These are phyloP conservation scores for Abrostola tripartita DNA, from an alignment of 2,888 invertebrate species.

Conservation along the genomic window DNA sequence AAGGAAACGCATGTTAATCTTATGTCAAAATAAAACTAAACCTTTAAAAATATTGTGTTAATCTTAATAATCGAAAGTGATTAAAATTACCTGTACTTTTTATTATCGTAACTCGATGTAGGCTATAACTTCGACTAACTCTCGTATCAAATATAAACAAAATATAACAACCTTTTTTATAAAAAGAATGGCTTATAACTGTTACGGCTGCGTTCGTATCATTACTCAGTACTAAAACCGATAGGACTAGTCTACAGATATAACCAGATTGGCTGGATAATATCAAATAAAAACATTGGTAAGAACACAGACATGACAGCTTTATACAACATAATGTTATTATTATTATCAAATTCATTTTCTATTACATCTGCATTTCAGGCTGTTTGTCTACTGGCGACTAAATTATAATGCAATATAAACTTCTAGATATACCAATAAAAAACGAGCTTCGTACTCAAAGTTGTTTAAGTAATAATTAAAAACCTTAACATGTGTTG, in stretches of 20 bases:
- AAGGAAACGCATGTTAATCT: constrained; percentile 77
- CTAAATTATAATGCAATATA: constrained; percentile 52
- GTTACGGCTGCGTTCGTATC: constrained; percentile 68
- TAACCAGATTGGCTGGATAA: constrained; percentile 36
- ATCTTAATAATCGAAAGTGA: constrained; percentile 75
- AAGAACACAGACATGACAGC: constrained; percentile 65
- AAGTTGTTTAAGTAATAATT: constrained; percentile 44
- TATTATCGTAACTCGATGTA: constrained; percentile 86
- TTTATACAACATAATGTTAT: constrained; percentile 52
- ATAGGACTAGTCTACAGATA: constrained; percentile 64
- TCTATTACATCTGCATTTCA: constrained; percentile 25
- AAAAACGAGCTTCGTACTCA: constrained; percentile 35
- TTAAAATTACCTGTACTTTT: constrained; percentile 85
- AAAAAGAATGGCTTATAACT: constrained; percentile 67
- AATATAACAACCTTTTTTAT: constrained; percentile 73
- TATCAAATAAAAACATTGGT: constrained; percentile 56
- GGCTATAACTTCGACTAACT: constrained; percentile 76
- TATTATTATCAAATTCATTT: constrained; percentile 34
- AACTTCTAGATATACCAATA: constrained; percentile 49
- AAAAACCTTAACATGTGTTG: constrained; percentile 52
- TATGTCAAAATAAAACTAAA: constrained; percentile 77
- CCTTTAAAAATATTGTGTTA: constrained; percentile 79
- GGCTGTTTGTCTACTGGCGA: constrained; percentile 54
- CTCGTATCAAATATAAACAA: constrained; percentile 82
- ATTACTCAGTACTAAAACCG: constrained; percentile 53